Percentiles rank a stretch among this genome's conserved stretches.
phyloP scores from a whole-genome alignment of 2,888 invertebrate genomes.

The Eulithis testata region DNA sequence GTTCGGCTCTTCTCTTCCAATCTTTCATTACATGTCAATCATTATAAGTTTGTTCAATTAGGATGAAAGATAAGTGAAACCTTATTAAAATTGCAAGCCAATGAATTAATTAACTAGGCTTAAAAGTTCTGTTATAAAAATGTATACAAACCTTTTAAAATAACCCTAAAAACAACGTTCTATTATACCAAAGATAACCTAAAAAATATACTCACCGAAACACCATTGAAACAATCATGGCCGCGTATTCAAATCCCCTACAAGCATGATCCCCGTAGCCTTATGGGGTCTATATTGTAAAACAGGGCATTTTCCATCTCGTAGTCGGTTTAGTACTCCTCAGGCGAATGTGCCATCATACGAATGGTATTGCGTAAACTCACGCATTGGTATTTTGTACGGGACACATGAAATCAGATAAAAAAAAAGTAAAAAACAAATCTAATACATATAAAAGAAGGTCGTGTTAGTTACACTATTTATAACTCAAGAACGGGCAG shows the following conservation, averaged over 20 bases:
- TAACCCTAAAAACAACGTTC: background rate
- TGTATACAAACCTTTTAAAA: too few species aligned
- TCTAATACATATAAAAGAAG: too few species aligned
- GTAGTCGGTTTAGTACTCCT: slow-evolving; percentile 67
- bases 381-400: slow-evolving; percentile 39
- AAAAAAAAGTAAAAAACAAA: too few species aligned
- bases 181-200: background rate
- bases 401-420: background rate
- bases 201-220: background rate
- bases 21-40: too few species aligned
- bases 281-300: slow-evolving; percentile 23
- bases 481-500: too few species aligned
- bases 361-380: slow-evolving; percentile 33
- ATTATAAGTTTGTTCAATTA: too few species aligned
- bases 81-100: too few species aligned
- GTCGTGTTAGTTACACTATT: too few species aligned
- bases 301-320: slow-evolving; percentile 14
- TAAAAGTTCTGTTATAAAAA: too few species aligned
- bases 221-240: slow-evolving; percentile 16
- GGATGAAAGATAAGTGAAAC: too few species aligned
- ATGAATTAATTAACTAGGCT: too few species aligned
- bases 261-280: slow-evolving; percentile 12
- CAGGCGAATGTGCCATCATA: slow-evolving; percentile 54
- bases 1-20: too few species aligned
- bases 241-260: slow-evolving; percentile 25